Evolutionary conservation across 2,888 invertebrate genomes (phyloP), one percentile per base, ranked within the genome.

Genomic region (Agrotis segetum): DNA sequence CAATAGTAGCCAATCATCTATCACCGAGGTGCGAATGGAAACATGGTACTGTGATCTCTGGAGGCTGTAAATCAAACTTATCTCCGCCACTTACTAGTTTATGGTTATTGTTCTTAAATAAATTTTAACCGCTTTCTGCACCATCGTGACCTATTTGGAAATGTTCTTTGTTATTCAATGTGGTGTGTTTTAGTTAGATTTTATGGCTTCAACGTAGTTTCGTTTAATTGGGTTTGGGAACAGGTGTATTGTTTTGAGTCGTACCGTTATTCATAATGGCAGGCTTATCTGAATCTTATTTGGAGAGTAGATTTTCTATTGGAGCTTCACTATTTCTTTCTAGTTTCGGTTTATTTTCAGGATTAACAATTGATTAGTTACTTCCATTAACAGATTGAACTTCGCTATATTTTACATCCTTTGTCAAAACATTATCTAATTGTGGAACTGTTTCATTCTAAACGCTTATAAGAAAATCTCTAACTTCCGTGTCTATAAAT

Each of bases 1-100:
- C 86, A 79, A 60, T 67, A 7, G 68, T 49, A 78, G 61, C 69
- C 85, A 68, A 81, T 80, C 77, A 78, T 87, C 77, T 73, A 86
- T 88, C 86, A 80, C 70, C 24, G 58, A 60, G 75, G 81, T 86
- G 86, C 72, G 78, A 72, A 80, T 55, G 60, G 59, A 79, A 78
- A 87, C 84, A 82, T 67, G 69, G 80, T 79, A 40, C 77, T 79
- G 69, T 68, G 73, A 76, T 77, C 66, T 73, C 58, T 77, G 77
- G 71, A 71, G 52, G 74, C 63, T 65, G 67, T 88, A 88, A 87
- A 87, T 88, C 87, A 88, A 82, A 87, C 74, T 85, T 86, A 88
- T 87, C 85, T 85, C 74, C 56, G 68, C 64, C 58, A 61, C 60
- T 72, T 71, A 68, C 77, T 80, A 74, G 77, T 81, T 86, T 86